Conservation (phyloP, 2,888 invertebrate species). For the Catocala fraxini region DNA sequence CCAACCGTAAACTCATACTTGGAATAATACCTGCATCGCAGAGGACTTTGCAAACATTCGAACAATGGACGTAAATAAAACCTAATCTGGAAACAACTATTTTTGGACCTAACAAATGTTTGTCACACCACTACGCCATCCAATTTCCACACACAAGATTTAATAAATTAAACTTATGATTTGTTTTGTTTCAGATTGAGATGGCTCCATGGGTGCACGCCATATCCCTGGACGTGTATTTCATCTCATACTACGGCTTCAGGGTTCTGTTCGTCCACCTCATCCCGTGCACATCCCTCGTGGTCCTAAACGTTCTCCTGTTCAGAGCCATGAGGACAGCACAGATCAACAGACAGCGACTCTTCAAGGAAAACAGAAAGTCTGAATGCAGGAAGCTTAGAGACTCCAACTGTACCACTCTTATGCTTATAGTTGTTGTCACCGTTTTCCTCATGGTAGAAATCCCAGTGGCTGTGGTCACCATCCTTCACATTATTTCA, state of each 20-base stretch:
- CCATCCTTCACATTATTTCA: conserved; percentile 94
- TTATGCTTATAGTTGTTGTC: conserved; percentile 96
- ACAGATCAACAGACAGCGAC: conserved; percentile 91
- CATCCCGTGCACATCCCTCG: conserved; percentile 95
- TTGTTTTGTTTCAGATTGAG: conserved; percentile 71
- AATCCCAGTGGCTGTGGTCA: conserved; percentile 94
- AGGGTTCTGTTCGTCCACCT: conserved; percentile 97
- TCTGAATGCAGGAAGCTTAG: conserved; percentile 93
- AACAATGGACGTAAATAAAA: too few species aligned
- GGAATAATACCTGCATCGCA: too few species aligned
- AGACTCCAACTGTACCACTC: conserved; percentile 94
- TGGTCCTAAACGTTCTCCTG: conserved; percentile 95
- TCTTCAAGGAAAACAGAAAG: conserved; percentile 92
- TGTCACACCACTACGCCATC: too few species aligned
- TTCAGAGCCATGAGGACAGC: conserved; percentile 95
- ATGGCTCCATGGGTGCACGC: conserved; percentile 92
- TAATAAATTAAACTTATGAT: too few species aligned
- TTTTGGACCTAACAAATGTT: too few species aligned
- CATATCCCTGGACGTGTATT: conserved; percentile 92
- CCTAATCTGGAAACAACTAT: too few species aligned
- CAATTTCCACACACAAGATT: too few species aligned
- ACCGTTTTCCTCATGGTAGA: conserved; percentile 94
- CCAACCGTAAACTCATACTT: too few species aligned
- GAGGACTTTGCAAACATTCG: too few species aligned
- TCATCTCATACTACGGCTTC: conserved; percentile 93